These are phyloP conservation scores for human (Homo sapiens) DNA, from an alignment of 2,113 vertebrate species.

Conservation along the genomic window DNA sequence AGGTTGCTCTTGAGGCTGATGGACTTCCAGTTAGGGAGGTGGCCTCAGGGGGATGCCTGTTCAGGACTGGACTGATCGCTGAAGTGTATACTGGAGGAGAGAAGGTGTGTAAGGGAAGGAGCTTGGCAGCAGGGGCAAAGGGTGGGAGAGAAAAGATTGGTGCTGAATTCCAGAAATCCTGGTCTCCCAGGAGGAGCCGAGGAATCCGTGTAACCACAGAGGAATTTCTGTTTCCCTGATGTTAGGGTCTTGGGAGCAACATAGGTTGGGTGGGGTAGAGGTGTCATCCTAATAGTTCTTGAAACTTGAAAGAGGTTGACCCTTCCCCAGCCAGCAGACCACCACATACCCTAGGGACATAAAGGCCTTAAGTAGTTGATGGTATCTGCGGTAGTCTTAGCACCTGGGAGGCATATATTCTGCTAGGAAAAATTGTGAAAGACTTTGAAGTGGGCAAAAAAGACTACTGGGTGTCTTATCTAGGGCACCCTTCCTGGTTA, in stretches of 20 bases:
- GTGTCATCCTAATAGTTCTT: background rate
- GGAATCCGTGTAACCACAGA: background rate
- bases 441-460: background rate
- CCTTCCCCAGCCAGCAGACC: background rate
- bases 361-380: background rate
- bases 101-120: too few relatives aligned
- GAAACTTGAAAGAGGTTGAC: background rate
- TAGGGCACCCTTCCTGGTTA: background rate
- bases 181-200: background rate
- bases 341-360: background rate
- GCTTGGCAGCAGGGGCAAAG: background rate
- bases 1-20: background rate
- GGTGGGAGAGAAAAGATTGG: background rate
- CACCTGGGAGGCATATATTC: background rate
- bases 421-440: slow-evolving; percentile 2
- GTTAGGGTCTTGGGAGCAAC: background rate
- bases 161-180: background rate
- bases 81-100: background rate
- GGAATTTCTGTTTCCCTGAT: background rate
- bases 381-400: background rate
- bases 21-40: background rate
- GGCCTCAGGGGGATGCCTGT: fast-evolving
- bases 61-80: background rate
- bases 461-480: background rate
- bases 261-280: background rate